A percentile compares a stretch with the other conserved stretches of the same genome.
Evolutionary conservation across 2,113 vertebrate genomes (phyloP).

Genomic region (Cephalopterus ornatus): DNA sequence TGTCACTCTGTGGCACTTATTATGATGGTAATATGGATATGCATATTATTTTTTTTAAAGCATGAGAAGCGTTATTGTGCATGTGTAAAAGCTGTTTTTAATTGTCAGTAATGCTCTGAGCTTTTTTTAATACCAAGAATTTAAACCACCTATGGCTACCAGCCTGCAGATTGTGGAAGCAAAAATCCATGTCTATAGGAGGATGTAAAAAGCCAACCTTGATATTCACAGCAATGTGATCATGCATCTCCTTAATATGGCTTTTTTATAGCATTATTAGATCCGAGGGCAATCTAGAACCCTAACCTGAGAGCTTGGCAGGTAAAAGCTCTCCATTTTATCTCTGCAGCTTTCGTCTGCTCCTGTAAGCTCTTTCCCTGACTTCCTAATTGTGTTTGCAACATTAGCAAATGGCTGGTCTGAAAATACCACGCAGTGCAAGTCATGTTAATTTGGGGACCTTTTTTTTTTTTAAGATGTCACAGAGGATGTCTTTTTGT

Average conservation of each 20-base stretch:
- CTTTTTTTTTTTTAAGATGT: background rate
- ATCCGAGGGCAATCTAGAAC: background rate
- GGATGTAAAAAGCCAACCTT: background rate
- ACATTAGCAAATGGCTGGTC: slow-evolving; percentile 27
- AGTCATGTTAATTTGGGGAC: slow-evolving; percentile 19
- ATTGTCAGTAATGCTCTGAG: slow-evolving; percentile 69
- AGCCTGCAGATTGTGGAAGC: background rate
- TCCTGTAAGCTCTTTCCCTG: background rate
- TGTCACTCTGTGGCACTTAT: slow-evolving; percentile 71
- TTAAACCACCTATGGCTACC: slow-evolving; percentile 47
- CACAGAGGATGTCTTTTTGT: slow-evolving; percentile 34
- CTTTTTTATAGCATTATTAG: background rate
- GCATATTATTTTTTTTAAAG: slow-evolving; percentile 70
- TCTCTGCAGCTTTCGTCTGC: slow-evolving; percentile 40
- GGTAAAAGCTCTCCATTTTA: slow-evolving; percentile 55
- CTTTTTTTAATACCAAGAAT: slow-evolving; percentile 48
- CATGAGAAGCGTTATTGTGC: slow-evolving; percentile 66
- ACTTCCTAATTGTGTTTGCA: slow-evolving; percentile 51
- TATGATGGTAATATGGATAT: slow-evolving; percentile 77
- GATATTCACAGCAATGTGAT: background rate
- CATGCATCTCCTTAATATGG: background rate
- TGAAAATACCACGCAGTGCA: slow-evolving; percentile 18
- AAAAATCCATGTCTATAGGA: background rate
- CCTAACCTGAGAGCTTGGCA: slow-evolving; percentile 26
- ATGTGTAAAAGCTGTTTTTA: slow-evolving; percentile 64